These are phyloP conservation scores for Lamprotornis superbus DNA, from an alignment of 2,113 vertebrate genomes.

Conservation along the genomic window DNA sequence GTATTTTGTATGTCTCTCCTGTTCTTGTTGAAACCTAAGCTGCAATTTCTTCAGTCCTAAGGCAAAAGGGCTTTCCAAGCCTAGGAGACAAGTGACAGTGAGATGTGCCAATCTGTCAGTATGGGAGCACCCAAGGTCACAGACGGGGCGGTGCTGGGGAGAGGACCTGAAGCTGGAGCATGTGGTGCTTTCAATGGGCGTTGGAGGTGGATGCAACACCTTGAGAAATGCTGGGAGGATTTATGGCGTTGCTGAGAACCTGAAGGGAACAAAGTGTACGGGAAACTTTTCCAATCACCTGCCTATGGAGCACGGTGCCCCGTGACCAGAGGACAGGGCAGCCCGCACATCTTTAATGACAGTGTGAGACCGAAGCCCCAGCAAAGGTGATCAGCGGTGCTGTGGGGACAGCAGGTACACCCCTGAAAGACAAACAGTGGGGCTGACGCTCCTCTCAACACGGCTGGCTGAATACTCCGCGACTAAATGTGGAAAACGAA, in stretches of 20 bases:
- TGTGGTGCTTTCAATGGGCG: fast-evolving
- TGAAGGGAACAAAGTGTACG: background rate
- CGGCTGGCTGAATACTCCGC: background rate
- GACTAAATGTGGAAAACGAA: background rate
- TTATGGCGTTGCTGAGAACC: fast-evolving
- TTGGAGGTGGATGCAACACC: background rate
- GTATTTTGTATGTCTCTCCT: background rate
- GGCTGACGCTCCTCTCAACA: background rate
- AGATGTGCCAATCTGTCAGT: background rate
- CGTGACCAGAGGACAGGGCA: fast-evolving
- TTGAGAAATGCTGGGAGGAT: background rate
- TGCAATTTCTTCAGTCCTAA: background rate
- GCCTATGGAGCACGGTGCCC: background rate
- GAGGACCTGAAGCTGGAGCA: background rate
- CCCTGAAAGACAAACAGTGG: too few relatives aligned
- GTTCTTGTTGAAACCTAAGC: background rate
- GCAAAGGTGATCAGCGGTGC: background rate
- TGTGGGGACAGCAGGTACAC: too few relatives aligned
- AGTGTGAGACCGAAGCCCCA: fast-evolving
- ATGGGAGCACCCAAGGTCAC: background rate
- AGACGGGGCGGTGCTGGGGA: background rate
- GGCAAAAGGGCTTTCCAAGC: background rate
- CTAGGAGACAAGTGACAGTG: background rate
- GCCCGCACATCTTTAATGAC: fast-evolving
- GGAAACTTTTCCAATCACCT: background rate